Percentiles rank a stretch among this genome's conserved stretches.
phyloP scores from a whole-genome alignment of 2,113 vertebrate genomes.

The Brienomyrus longianalis region DNA sequence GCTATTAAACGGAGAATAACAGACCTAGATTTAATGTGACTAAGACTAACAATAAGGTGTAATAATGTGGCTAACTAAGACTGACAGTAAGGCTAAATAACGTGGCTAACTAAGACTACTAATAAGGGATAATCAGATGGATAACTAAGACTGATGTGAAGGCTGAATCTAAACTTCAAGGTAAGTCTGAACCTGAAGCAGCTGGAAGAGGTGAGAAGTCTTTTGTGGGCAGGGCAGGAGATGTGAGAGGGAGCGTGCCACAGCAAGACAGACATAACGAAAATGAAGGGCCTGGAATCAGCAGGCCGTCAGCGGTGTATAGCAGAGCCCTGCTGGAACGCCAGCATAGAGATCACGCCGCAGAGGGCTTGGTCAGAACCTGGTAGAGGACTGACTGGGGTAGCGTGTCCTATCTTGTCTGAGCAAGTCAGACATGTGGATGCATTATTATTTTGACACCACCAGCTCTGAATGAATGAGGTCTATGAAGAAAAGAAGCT shows the following conservation, averaged over 20 bases:
- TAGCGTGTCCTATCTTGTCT: conserved; percentile 42
- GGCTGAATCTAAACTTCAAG: background rate
- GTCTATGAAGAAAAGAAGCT: conserved; percentile 50
- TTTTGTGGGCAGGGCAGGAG: background rate
- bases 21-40: background rate
- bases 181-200: background rate
- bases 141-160: background rate
- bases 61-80: background rate
- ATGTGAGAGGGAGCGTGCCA: background rate
- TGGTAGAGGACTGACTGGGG: conserved; percentile 5
- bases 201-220: background rate
- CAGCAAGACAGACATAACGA: background rate
- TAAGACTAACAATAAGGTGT: background rate
- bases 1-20: background rate
- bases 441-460: conserved; percentile 48
- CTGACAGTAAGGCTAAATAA: background rate
- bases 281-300: background rate
- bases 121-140: background rate
- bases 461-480: conserved; percentile 49
- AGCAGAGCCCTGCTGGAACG: conserved; percentile 25
- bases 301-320: background rate
- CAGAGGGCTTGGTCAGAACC: background rate
- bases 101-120: background rate
- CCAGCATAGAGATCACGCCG: conserved; percentile 20
- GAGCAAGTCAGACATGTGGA: conserved; percentile 51